Conservation (phyloP, 2,113 vertebrate species). For the Ictidomys tridecemlineatus region DNA sequence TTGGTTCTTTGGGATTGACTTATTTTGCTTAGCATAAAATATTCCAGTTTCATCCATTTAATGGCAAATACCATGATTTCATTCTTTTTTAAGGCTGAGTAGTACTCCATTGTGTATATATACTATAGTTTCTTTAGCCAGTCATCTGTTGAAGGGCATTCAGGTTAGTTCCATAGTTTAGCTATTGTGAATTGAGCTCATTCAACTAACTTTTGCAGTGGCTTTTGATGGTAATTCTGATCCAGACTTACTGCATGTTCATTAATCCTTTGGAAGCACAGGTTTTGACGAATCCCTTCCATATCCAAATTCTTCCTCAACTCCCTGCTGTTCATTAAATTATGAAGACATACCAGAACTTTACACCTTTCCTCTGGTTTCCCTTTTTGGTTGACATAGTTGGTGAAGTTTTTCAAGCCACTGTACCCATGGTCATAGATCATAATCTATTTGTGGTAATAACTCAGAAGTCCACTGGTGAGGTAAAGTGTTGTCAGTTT, state of each 20-base stretch:
- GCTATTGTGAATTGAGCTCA: too few relatives aligned
- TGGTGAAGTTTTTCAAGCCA: neutral
- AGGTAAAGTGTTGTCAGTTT: slow-evolving; percentile 45
- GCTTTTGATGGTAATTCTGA: neutral
- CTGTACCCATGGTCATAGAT: neutral
- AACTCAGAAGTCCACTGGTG: neutral
- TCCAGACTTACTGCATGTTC: neutral
- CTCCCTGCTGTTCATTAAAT: neutral
- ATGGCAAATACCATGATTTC: too few relatives aligned
- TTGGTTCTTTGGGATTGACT: too few relatives aligned
- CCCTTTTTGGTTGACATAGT: neutral
- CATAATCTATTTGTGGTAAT: neutral
- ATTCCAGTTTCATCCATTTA: too few relatives aligned
- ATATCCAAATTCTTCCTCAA: neutral
- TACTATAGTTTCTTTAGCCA: too few relatives aligned
- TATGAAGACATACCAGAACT: slow-evolving; percentile 4
- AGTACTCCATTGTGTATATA: too few relatives aligned
- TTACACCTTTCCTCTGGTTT: neutral
- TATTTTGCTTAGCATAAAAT: too few relatives aligned
- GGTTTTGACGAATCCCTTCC: neutral
- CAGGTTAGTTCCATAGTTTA: too few relatives aligned
- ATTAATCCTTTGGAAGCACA: neutral
- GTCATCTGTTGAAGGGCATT: too few relatives aligned
- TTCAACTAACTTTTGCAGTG: neutral
- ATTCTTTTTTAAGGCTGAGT: too few relatives aligned